These are phyloP conservation scores for Scortum barcoo DNA, from an alignment of 2,113 vertebrate species.

Conservation along the genomic window DNA sequence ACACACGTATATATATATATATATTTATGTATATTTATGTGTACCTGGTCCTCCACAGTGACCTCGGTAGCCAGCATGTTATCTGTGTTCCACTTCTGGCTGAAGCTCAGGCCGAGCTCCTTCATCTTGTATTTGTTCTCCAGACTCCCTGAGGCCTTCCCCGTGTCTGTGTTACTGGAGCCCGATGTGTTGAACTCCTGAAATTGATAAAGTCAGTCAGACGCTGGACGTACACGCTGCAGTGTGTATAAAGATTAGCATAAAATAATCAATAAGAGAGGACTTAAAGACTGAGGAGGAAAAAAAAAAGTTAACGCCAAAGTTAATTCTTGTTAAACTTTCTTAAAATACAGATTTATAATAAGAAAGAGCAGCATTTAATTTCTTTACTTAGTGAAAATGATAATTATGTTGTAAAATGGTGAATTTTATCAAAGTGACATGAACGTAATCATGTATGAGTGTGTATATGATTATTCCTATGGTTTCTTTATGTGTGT, in stretches of 20 bases:
- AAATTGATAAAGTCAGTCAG: not conserved
- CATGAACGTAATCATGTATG: too few relatives aligned
- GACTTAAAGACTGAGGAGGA: not conserved
- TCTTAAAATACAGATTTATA: too few relatives aligned
- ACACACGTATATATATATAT: too few relatives aligned
- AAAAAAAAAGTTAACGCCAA: not conserved
- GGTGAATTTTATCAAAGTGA: too few relatives aligned
- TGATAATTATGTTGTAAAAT: too few relatives aligned
- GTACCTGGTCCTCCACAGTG: slow-evolving; percentile 94
- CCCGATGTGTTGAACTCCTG: slow-evolving; percentile 95
- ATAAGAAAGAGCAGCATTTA: too few relatives aligned
- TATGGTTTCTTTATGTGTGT: too few relatives aligned
- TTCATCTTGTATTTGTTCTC: slow-evolving; percentile 96
- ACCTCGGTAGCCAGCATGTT: slow-evolving; percentile 93
- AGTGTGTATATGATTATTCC: too few relatives aligned
- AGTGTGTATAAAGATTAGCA: not conserved
- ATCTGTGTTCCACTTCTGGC: slow-evolving; percentile 97
- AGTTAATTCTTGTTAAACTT: not conserved
- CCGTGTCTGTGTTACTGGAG: slow-evolving; percentile 94
- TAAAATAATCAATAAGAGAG: not conserved
- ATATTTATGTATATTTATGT: too few relatives aligned
- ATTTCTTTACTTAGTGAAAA: too few relatives aligned
- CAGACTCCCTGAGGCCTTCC: slow-evolving; percentile 92
- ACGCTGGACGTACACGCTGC: not conserved
- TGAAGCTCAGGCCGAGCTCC: slow-evolving; percentile 91